phyloP scores from a whole-genome alignment of 1,140 invertebrate genomes.

The Nylanderia fulva region DNA sequence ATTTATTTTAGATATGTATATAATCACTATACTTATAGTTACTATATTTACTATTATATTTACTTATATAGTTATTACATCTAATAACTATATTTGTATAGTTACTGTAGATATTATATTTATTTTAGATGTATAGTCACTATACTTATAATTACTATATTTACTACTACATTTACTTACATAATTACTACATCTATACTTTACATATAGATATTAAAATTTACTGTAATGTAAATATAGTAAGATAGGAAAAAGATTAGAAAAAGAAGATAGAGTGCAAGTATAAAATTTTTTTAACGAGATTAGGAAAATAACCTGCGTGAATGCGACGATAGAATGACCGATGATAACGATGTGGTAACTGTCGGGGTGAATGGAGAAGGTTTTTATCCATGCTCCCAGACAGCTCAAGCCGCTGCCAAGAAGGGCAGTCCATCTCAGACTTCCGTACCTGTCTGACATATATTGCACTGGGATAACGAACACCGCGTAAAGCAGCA shows the following conservation, averaged over 20 bases:
- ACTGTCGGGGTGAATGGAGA: constrained; percentile 87
- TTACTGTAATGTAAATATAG: too few species aligned
- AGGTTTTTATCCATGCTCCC: constrained; percentile 92
- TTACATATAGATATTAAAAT: too few species aligned
- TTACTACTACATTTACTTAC: too few species aligned
- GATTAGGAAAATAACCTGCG: constrained; percentile 83
- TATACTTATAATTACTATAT: too few species aligned
- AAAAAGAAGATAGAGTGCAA: background rate
- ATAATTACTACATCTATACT: too few species aligned
- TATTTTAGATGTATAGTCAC: too few species aligned
- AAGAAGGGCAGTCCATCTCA: constrained; percentile 82
- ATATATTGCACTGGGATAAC: constrained; percentile 90
- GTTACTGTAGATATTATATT: too few species aligned
- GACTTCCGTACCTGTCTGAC: constrained; percentile 84
- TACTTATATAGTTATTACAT: too few species aligned
- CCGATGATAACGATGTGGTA: constrained; percentile 90
- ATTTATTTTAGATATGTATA: too few species aligned
- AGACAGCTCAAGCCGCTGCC: constrained; percentile 83
- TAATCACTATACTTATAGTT: too few species aligned
- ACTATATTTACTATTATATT: too few species aligned
- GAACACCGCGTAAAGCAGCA: constrained; percentile 90
- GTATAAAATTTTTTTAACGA: background rate
- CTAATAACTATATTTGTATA: too few species aligned
- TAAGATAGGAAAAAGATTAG: background rate
- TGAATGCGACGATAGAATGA: constrained; percentile 89